Evolutionary conservation across 1,140 invertebrate genomes (phyloP).

Genomic region (Harlomillsia oculata): DNA sequence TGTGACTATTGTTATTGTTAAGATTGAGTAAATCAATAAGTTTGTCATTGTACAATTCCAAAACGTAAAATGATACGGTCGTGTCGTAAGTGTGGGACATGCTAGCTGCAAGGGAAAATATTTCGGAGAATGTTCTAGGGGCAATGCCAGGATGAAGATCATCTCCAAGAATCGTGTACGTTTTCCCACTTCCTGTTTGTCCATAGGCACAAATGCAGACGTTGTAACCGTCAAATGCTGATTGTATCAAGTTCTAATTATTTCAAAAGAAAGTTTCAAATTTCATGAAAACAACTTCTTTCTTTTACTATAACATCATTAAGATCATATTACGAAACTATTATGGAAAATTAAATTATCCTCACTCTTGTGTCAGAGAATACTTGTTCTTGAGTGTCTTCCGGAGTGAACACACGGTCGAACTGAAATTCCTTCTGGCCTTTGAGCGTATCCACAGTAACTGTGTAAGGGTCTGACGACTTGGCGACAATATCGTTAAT

Average conservation of each 20-base stretch:
- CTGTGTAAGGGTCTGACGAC: conserved; percentile 35
- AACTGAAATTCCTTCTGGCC: conserved; percentile 56
- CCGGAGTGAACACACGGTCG: conserved; percentile 67
- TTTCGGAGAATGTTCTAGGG: conserved; percentile 36
- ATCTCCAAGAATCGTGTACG: conserved; percentile 42
- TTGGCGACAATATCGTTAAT: conserved; percentile 27
- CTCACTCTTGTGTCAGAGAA: conserved; percentile 40
- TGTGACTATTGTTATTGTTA: not conserved
- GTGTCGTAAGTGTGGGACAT: conserved; percentile 31
- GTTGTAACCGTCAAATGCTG: conserved; percentile 85
- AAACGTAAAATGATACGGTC: conserved; percentile 35
- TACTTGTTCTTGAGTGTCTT: conserved; percentile 53
- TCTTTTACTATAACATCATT: not conserved
- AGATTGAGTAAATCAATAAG: conserved; percentile 37
- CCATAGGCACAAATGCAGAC: conserved; percentile 95
- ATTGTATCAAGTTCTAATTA: conserved; percentile 53
- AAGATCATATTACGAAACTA: not conserved
- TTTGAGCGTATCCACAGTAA: conserved; percentile 33
- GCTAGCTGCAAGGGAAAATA: conserved; percentile 33
- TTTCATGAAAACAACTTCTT: conserved; percentile 6
- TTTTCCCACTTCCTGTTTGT: conserved; percentile 90
- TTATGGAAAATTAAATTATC: not conserved
- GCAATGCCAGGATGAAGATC: conserved; percentile 36
- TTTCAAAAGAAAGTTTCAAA: no score
- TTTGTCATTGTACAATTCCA: conserved; percentile 38